A percentile compares a stretch with the other conserved stretches of the same genome.
Conservation (phyloP, 2,113 vertebrate species). For the Centrocercus urophasianus region DNA sequence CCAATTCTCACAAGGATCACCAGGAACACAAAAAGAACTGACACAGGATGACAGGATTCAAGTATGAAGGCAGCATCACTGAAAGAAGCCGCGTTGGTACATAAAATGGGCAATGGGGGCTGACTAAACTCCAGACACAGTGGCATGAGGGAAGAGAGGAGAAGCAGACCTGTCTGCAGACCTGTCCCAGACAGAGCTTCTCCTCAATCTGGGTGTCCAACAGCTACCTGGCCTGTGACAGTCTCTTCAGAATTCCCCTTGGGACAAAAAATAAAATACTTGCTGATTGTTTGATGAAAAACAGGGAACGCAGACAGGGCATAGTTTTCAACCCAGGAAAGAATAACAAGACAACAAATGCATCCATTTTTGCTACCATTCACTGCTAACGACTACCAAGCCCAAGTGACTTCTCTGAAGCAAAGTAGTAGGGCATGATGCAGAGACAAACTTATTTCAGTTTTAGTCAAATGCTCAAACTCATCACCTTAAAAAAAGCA, state of each 20-base stretch:
- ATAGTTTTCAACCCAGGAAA: background rate
- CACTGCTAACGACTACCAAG: background rate
- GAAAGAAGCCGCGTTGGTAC: rapidly evolving
- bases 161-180: background rate
- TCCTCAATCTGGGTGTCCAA: background rate
- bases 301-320: background rate
- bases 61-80: background rate
- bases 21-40: background rate
- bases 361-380: background rate
- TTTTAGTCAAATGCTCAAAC: slow-evolving; percentile 27
- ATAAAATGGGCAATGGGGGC: background rate
- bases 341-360: background rate
- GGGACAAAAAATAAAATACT: background rate
- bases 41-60: background rate
- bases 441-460: slow-evolving; percentile 8
- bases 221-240: background rate
- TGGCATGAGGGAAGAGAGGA: background rate
- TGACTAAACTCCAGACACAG: background rate
- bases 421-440: background rate
- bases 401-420: background rate
- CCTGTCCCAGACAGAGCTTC: background rate
- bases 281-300: background rate
- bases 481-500: background rate
- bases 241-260: background rate
- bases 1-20: background rate